Conservation (phyloP, 2,113 vertebrate species). For the Jacana jacana region DNA sequence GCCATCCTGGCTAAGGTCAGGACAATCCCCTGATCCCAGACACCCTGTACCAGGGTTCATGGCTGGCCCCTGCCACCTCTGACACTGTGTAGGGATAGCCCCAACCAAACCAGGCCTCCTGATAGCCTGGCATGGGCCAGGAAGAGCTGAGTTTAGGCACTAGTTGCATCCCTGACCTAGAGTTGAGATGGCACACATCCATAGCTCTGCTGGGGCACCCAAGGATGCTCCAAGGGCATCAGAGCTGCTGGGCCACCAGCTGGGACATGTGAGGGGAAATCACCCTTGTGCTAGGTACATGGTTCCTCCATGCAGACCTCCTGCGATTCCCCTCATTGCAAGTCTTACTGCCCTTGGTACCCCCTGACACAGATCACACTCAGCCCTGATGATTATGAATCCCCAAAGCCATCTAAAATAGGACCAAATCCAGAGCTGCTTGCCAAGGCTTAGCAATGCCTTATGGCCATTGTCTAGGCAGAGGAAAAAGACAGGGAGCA, state of each 20-base stretch:
- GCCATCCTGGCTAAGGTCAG: neutral
- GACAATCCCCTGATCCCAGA: neutral
- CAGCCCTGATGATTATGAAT: neutral
- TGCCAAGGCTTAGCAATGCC: neutral
- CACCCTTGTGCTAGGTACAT: fast-evolving
- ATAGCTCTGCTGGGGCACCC: neutral
- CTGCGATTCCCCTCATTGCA: neutral
- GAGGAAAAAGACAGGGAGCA: neutral
- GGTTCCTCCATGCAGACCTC: neutral
- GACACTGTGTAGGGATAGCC: neutral
- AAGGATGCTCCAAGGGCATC: neutral
- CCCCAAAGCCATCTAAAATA: neutral
- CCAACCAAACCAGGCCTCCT: neutral
- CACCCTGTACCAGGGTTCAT: neutral
- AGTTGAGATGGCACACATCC: neutral
- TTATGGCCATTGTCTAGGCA: neutral
- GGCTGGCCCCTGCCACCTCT: neutral
- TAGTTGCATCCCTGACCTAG: neutral
- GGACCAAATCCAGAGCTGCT: neutral
- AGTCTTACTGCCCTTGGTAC: neutral
- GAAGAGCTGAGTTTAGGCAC: neutral
- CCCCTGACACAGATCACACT: neutral
- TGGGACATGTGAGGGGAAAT: neutral
- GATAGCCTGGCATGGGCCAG: neutral
- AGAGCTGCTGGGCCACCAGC: neutral